Conservation (phyloP, 2,888 invertebrate genomes). For the Caenorhabditis sp. region DNA sequence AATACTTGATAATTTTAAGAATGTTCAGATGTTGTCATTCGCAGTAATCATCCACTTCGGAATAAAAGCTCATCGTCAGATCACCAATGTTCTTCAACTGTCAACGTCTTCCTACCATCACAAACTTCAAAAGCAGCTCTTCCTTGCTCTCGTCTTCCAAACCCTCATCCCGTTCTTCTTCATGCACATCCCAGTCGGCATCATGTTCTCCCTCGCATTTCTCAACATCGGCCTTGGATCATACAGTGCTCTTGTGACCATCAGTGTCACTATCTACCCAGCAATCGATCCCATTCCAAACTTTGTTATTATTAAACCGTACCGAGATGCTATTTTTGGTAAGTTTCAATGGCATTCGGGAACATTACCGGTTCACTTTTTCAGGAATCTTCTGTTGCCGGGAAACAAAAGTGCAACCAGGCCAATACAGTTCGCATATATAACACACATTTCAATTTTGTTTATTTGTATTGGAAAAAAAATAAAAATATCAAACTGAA, state of each 20-base stretch:
- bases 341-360: background rate
- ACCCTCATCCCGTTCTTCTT: conserved; percentile 6
- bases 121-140: background rate
- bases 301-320: conserved; percentile 1
- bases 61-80: background rate
- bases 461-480: no score
- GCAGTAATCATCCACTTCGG: background rate
- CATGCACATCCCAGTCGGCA: conserved; percentile 2
- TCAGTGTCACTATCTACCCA: conserved; percentile 15
- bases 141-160: conserved; percentile 11
- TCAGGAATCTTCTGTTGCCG: no score
- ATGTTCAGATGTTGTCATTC: background rate
- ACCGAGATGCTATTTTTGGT: background rate
- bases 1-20: background rate
- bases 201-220: conserved; percentile 15
- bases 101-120: background rate
- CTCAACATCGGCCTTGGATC: conserved; percentile 13
- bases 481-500: no score
- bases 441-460: no score
- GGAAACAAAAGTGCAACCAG: no score
- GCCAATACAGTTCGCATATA: no score
- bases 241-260: conserved; percentile 32
- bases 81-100: background rate
- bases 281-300: conserved; percentile 32
- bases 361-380: no score